Evolutionary conservation across 1,140 invertebrate genomes (phyloP), one percentile per base, ranked within the genome.

Genomic region (Lepidurus couesii): DNA sequence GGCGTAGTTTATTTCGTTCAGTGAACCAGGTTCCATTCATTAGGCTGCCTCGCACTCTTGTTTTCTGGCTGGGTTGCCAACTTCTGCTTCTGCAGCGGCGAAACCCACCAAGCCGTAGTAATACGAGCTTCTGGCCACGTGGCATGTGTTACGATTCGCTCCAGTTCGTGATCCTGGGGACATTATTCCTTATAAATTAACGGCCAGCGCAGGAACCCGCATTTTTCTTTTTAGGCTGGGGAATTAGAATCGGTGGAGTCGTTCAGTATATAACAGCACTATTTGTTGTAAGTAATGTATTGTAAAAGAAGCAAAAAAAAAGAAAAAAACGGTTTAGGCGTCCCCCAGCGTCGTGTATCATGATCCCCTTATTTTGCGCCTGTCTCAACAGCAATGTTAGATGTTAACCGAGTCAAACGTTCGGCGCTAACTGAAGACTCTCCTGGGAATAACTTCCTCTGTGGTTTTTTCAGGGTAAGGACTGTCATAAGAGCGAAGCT

Each of bases 101-200:
- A 65, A 65, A 65, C n/a, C 21, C 53, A 65, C 16, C 13, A 65
- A 65, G 16, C 53, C 53, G 53, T 65, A 65, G 53, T 65, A 65
- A n/a, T 65, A 65, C 9, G 16, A 65, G 13, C 16, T 21, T 65
- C 13, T 65, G 53, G 53, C 53, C 53, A 65, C 53, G 53, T 65
- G 53, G 53, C 53, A 65, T 65, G 53, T 65, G 53, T 65, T 65
- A 13, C 53, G 53, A 65, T 65, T 65, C 53, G 53, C 53, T 65
- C 21, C 53, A 65, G 53, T 65, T 65, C 53, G 16, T 16, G 13
- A 65, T 65, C 53, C 53, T 65, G 53, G 8, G 34, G 13, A 16
- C 53, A 65, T 65, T 65, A n/a, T 13, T 11, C 21, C 53, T 65
- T 65, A 65, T 65, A 65, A 65, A 65, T 7, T 65, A 65, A 16